These are phyloP conservation scores for Dolichallabes microphthalmus DNA, from an alignment of 2,113 vertebrate genomes.

Conservation along the genomic window DNA sequence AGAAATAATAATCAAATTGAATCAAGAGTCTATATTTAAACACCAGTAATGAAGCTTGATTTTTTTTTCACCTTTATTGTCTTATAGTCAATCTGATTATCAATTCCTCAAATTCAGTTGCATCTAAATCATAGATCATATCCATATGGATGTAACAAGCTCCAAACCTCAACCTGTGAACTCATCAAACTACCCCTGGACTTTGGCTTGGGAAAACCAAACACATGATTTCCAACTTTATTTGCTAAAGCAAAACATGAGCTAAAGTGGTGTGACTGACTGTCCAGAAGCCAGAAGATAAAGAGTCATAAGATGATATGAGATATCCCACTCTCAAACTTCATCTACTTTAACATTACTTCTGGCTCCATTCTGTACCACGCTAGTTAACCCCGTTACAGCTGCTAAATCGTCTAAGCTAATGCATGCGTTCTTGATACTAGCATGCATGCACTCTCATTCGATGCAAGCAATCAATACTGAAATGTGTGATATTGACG, in stretches of 20 bases:
- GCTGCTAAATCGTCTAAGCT: neutral
- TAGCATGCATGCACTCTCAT: neutral
- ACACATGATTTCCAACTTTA: slow-evolving; percentile 8
- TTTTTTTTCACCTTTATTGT: neutral
- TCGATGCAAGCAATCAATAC: slow-evolving; percentile 10
- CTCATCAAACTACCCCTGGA: slow-evolving; percentile 5
- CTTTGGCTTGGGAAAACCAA: slow-evolving; percentile 23
- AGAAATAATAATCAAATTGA: too few relatives aligned
- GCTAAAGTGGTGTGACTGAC: neutral
- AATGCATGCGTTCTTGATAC: neutral
- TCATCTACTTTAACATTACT: neutral
- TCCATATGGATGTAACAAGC: neutral
- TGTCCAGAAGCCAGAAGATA: too few relatives aligned
- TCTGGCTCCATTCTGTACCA: too few relatives aligned
- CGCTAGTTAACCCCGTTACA: neutral
- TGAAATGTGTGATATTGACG: slow-evolving; percentile 19
- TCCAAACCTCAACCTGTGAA: slow-evolving; percentile 13
- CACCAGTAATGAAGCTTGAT: too few relatives aligned
- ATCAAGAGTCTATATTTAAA: too few relatives aligned
- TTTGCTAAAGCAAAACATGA: slow-evolving; percentile 41
- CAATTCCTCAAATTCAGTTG: neutral
- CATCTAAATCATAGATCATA: neutral
- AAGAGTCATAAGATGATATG: too few relatives aligned
- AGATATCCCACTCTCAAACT: neutral
- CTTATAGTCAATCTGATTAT: neutral